These are phyloP conservation scores for Lacerta bilineata DNA, from an alignment of 2,797 vertebrate species.

Conservation along the genomic window DNA sequence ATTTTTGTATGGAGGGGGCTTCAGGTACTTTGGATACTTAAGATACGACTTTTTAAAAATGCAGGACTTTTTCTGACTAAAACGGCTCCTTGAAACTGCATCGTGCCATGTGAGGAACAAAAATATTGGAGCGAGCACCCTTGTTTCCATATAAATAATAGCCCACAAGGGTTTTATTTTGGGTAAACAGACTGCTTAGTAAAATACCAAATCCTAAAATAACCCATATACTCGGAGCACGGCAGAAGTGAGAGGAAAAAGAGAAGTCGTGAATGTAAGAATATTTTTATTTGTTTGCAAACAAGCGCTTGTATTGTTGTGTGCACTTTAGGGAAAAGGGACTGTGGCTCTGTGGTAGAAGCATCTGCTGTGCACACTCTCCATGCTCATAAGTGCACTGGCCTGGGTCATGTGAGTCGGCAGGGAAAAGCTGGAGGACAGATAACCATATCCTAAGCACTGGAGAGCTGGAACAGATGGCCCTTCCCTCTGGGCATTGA, in stretches of 20 bases:
- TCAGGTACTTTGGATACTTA: too few species aligned
- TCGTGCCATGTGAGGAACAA: background rate
- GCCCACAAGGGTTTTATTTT: background rate
- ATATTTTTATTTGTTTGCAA: too few species aligned
- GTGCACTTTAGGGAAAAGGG: too few species aligned
- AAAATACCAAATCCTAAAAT: background rate
- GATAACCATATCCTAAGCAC: background rate
- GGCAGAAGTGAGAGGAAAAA: background rate
- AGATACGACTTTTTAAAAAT: too few species aligned
- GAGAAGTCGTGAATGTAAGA: too few species aligned
- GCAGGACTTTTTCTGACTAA: background rate
- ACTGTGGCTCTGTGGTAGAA: too few species aligned
- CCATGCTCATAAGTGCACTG: background rate
- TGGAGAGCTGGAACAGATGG: background rate
- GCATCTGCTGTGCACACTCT: too few species aligned
- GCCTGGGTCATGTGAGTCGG: background rate
- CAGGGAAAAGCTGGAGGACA: background rate
- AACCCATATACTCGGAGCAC: background rate
- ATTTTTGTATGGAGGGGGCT: too few species aligned
- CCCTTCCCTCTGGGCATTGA: background rate
- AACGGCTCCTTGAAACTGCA: background rate
- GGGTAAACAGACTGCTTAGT: background rate
- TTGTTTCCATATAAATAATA: background rate
- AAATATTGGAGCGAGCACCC: background rate
- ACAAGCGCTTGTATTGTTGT: too few species aligned